These are phyloP conservation scores for Polydesmus complanatus DNA, from an alignment of 2,888 invertebrate genomes.

Conservation along the genomic window DNA sequence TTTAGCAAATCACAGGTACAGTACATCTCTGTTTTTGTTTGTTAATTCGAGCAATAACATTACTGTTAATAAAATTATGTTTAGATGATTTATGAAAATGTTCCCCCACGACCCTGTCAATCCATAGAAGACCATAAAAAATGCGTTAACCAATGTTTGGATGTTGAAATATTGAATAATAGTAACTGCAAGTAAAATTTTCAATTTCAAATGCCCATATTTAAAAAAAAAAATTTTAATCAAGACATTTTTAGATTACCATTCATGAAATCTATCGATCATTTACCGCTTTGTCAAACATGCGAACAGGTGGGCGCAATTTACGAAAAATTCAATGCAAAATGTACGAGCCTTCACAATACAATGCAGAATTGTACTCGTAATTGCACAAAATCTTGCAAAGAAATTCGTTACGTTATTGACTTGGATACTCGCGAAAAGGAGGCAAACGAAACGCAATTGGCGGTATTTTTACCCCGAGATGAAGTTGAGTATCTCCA, in stretches of 20 bases:
- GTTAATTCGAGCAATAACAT: no score
- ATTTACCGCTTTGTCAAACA: not conserved
- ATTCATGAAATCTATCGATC: conserved; percentile 1
- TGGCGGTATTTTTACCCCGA: not conserved
- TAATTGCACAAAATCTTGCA: not conserved
- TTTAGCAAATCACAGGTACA: no score
- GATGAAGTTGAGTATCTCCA: conserved; percentile 4
- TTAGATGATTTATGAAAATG: not conserved
- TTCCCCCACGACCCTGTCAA: not conserved
- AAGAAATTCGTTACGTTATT: not conserved
- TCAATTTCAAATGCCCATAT: no score
- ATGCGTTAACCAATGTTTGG: not conserved
- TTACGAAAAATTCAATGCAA: not conserved
- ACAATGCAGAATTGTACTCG: not conserved
- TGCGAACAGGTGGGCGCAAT: no score
- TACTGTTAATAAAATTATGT: not conserved
- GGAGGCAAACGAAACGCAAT: no score
- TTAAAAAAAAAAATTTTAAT: not conserved
- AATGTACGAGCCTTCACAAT: not conserved
- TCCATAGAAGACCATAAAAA: not conserved
- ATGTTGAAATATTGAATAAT: no score
- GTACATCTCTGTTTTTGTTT: no score
- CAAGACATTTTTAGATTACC: not conserved
- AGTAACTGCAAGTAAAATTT: no score
- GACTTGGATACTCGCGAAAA: conserved; percentile 5